phyloP scores from a whole-genome alignment of 2,888 invertebrate species.

The Hemicrepidius hirtus region DNA sequence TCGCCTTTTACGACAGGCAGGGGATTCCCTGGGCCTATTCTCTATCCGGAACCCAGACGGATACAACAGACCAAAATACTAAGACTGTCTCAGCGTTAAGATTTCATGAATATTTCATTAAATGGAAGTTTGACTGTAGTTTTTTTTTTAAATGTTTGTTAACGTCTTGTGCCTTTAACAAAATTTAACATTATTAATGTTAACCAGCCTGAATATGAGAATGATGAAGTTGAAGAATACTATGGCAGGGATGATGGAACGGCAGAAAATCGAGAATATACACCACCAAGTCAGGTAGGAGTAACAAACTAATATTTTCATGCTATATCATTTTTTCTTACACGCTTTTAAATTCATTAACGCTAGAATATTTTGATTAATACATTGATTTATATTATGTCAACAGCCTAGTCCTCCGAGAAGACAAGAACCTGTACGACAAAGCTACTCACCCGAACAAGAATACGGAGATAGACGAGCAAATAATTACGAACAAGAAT shows the following conservation, averaged over 20 bases:
- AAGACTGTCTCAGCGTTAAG: too few species aligned
- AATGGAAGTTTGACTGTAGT: too few species aligned
- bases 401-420: constrained; percentile 67
- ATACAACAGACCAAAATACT: too few species aligned
- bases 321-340: neutral
- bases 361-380: too few species aligned
- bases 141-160: neutral
- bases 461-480: constrained; percentile 64
- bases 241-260: constrained; percentile 66
- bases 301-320: constrained; percentile 7
- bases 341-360: too few species aligned
- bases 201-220: constrained; percentile 67
- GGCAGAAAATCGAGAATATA: constrained; percentile 66
- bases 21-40: too few species aligned
- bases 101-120: too few species aligned
- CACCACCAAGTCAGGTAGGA: constrained; percentile 68
- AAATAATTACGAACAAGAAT: constrained; percentile 68
- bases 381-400: constrained; percentile 35
- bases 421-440: constrained; percentile 59
- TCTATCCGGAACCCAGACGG: too few species aligned
- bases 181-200: constrained; percentile 51
- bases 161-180: constrained; percentile 19
- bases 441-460: constrained; percentile 67
- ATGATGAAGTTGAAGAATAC: constrained; percentile 68
- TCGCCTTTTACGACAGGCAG: too few species aligned